phyloP scores from a whole-genome alignment of 2,888 invertebrate species.

The Eristalis intricaria region DNA sequence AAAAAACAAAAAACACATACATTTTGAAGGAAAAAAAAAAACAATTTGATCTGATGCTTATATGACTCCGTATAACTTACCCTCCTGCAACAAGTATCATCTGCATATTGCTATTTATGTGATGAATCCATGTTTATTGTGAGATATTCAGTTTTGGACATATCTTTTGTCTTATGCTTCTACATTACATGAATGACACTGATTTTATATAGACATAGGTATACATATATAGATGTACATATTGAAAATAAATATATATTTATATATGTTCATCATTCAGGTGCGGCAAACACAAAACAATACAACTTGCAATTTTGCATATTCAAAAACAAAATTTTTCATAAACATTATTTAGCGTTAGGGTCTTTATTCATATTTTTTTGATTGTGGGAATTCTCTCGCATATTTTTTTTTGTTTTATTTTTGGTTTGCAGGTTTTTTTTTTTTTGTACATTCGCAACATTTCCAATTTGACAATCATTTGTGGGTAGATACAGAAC shows the following conservation, averaged over 20 bases:
- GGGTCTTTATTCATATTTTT: conserved; percentile 7
- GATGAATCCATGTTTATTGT: conserved; percentile 70
- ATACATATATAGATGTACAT: conserved; percentile 60
- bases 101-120: conserved; percentile 77
- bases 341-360: conserved; percentile 59
- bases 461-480: conserved; percentile 52
- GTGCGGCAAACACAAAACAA: conserved; percentile 72
- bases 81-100: conserved; percentile 82
- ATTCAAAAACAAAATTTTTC: conserved; percentile 66
- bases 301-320: conserved; percentile 70
- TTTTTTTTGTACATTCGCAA: conserved; percentile 55
- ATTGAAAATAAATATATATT: conserved; percentile 64
- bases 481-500: conserved; percentile 30
- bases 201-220: conserved; percentile 65
- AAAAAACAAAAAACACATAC: background rate
- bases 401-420: conserved; percentile 20
- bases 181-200: conserved; percentile 72
- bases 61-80: conserved; percentile 77
- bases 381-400: conserved; percentile 37
- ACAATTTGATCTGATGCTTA: conserved; percentile 29
- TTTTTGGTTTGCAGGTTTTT: conserved; percentile 13
- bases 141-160: conserved; percentile 63
- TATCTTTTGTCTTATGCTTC: conserved; percentile 57
- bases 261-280: conserved; percentile 69
- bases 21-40: conserved; percentile 11